Percentiles rank a stretch among this genome's conserved stretches.
Conservation (phyloP, 2,113 vertebrate genomes). For the Rhipidura dahli region DNA sequence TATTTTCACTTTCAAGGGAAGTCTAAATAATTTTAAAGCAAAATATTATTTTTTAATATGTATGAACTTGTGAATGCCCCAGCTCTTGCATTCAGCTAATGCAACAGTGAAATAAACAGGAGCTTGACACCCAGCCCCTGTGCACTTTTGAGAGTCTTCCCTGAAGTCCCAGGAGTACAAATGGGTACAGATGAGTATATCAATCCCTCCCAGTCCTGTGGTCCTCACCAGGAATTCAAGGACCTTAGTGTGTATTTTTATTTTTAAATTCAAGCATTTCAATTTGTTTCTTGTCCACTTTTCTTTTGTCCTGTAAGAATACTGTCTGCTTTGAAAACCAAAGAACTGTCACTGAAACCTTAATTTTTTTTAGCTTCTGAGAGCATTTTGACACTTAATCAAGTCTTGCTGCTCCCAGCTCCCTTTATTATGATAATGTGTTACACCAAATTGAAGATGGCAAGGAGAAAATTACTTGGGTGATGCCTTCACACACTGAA, state of each 20-base stretch:
- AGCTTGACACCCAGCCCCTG: background rate
- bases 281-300: background rate
- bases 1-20: background rate
- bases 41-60: background rate
- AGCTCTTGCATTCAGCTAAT: background rate
- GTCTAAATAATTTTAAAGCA: background rate
- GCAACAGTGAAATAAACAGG: background rate
- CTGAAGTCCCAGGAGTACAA: background rate
- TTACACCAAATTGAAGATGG: background rate
- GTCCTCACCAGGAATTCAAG: background rate
- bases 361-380: background rate
- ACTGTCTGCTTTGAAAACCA: background rate
- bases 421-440: constrained; percentile 38
- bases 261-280: background rate
- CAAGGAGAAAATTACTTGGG: constrained; percentile 11
- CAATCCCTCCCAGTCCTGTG: fast-evolving
- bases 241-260: background rate
- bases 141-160: background rate
- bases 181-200: background rate
- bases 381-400: constrained; percentile 20
- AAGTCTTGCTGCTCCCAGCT: background rate
- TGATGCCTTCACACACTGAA: background rate
- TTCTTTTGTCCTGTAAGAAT: background rate
- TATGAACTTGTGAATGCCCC: background rate
- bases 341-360: background rate